Evolutionary conservation across 2,888 invertebrate species (phyloP).

Genomic region (Malthinus seriepunctatus): DNA sequence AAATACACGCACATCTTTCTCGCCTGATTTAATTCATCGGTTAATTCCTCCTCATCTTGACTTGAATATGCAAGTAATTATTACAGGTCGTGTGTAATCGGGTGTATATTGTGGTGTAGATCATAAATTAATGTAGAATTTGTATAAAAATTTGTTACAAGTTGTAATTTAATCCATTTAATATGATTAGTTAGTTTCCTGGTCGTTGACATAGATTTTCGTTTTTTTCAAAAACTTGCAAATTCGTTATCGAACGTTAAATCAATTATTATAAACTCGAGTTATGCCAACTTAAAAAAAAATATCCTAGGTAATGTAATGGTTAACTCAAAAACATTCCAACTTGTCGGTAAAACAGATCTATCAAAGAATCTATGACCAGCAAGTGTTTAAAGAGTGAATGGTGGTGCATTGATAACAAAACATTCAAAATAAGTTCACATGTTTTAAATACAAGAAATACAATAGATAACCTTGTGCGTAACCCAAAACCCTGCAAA

Average conservation of each 20-base stretch:
- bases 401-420: constrained; percentile 48
- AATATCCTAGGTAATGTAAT: no score
- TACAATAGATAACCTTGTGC: constrained; percentile 47
- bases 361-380: constrained; percentile 37
- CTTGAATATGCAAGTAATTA: constrained; percentile 18
- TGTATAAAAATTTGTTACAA: constrained; percentile 20
- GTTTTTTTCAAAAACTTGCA: background rate
- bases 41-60: background rate
- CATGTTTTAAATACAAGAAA: constrained; percentile 44
- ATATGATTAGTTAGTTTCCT: constrained; percentile 21
- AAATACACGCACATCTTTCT: background rate
- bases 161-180: constrained; percentile 20
- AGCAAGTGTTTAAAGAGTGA: constrained; percentile 47
- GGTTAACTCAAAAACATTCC: constrained; percentile 18
- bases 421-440: constrained; percentile 43
- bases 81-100: constrained; percentile 27
- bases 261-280: no score
- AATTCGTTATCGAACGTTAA: background rate
- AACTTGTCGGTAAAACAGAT: constrained; percentile 37
- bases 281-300: no score
- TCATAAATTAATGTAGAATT: constrained; percentile 22
- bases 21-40: constrained; percentile 4
- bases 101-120: constrained; percentile 25
- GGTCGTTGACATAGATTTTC: constrained; percentile 28
- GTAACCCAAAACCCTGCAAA: constrained; percentile 46